Conservation (phyloP, 2,888 invertebrate genomes). For the Drosophila stalkeri region DNA sequence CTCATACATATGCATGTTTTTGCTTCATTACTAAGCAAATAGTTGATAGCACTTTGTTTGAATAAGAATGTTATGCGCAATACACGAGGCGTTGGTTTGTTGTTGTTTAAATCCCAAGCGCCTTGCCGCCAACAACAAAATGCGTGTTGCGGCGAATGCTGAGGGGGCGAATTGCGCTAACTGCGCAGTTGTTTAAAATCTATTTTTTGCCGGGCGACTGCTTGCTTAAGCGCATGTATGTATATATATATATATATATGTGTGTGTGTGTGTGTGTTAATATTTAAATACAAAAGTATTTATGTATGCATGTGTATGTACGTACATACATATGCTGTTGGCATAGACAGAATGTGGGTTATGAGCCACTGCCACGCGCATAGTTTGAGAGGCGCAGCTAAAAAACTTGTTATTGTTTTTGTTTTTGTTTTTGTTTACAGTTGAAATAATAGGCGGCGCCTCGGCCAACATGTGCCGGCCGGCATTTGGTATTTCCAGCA, state of each 20-base stretch:
- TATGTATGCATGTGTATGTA: neutral
- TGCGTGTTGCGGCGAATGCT: slow-evolving; percentile 26
- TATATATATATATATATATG: neutral
- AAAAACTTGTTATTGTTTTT: slow-evolving; percentile 6
- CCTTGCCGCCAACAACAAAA: slow-evolving; percentile 22
- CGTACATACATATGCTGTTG: neutral
- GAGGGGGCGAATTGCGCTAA: slow-evolving; percentile 45
- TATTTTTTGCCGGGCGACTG: slow-evolving; percentile 45
- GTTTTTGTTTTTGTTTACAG: slow-evolving; percentile 15
- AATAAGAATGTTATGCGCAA: slow-evolving; percentile 42
- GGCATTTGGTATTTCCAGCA: slow-evolving; percentile 44
- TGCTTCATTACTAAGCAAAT: slow-evolving; percentile 7
- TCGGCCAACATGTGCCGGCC: slow-evolving; percentile 47
- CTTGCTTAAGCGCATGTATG: slow-evolving; percentile 2
- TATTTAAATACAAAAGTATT: neutral
- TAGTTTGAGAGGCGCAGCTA: slow-evolving; percentile 12
- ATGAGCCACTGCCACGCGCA: slow-evolving; percentile 47
- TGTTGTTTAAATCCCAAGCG: slow-evolving; percentile 35
- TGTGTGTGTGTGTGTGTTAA: neutral
- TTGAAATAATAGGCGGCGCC: slow-evolving; percentile 11
- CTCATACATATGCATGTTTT: neutral
- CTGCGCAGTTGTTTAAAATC: slow-evolving; percentile 56
- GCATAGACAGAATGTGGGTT: slow-evolving; percentile 42
- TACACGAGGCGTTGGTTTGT: slow-evolving; percentile 22
- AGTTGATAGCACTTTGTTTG: slow-evolving; percentile 16